These are phyloP conservation scores for Phalacrocorax pelagicus DNA, from an alignment of 2,113 vertebrate genomes.

Conservation along the genomic window DNA sequence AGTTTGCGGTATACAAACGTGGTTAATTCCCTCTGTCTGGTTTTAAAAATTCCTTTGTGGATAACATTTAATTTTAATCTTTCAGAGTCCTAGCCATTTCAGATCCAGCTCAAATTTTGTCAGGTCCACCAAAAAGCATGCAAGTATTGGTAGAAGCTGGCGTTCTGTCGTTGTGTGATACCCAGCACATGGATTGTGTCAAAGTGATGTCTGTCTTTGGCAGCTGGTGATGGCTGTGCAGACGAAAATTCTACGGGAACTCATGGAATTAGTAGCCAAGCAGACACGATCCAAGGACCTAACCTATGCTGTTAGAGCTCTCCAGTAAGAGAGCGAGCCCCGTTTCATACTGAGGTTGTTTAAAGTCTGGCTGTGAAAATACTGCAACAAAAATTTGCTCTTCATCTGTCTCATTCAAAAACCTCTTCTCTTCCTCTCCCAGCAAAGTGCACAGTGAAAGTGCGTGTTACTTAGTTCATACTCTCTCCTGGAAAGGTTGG, in stretches of 20 bases:
- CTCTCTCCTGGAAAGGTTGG: neutral
- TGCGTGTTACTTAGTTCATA: neutral
- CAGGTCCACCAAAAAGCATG: neutral
- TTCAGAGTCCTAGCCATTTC: neutral
- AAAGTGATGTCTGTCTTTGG: neutral
- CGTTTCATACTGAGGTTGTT: neutral
- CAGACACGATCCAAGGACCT: neutral
- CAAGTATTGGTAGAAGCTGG: neutral
- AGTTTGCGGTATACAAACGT: neutral
- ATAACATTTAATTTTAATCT: neutral
- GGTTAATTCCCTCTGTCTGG: neutral
- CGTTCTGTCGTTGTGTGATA: neutral
- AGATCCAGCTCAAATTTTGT: neutral
- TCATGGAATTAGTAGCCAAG: neutral
- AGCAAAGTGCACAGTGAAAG: neutral
- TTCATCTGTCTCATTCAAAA: neutral
- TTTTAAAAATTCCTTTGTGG: neutral
- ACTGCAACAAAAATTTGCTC: neutral
- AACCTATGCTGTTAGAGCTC: neutral
- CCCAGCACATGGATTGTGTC: neutral
- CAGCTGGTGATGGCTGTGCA: neutral
- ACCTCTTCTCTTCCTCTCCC: neutral
- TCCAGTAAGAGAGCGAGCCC: neutral
- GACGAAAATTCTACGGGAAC: neutral
- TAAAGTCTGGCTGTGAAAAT: slow-evolving; percentile 8